These are phyloP conservation scores for Pelochelys cantorii DNA, from an alignment of 2,797 vertebrate species.

Conservation along the genomic window DNA sequence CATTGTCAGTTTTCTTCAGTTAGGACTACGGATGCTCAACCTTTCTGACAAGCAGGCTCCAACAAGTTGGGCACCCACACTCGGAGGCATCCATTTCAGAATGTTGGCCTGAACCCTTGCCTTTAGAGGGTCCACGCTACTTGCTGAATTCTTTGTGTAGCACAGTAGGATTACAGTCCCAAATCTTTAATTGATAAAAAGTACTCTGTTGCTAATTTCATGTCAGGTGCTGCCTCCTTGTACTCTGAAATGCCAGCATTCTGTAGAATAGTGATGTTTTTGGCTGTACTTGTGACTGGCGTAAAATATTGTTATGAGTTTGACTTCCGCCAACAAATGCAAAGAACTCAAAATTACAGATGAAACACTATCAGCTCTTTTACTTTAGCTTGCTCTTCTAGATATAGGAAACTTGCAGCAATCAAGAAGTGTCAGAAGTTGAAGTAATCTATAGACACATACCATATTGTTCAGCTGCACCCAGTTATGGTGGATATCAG, in stretches of 20 bases:
- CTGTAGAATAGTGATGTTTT: background rate
- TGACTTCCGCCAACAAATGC: background rate
- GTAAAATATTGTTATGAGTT: background rate
- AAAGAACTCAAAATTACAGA: background rate
- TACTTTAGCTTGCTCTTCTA: background rate
- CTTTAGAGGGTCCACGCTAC: background rate
- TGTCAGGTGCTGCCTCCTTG: accelerated
- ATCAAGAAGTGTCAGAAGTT: background rate
- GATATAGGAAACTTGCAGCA: background rate
- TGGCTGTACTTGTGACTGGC: background rate
- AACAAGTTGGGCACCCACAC: background rate
- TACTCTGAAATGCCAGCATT: background rate
- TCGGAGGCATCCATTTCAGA: background rate
- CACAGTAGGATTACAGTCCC: background rate
- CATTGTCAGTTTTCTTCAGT: background rate
- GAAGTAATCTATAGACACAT: accelerated
- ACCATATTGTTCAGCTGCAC: background rate
- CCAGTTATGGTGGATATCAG: background rate
- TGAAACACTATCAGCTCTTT: background rate
- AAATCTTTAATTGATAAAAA: accelerated
- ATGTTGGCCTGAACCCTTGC: background rate
- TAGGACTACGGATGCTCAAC: background rate
- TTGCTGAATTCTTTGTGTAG: background rate
- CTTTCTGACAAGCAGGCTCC: accelerated
- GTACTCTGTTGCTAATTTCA: background rate